Base-by-base conservation (phyloP, 2,797 vertebrate species). In the Macroramphosus scolopax region DNA sequence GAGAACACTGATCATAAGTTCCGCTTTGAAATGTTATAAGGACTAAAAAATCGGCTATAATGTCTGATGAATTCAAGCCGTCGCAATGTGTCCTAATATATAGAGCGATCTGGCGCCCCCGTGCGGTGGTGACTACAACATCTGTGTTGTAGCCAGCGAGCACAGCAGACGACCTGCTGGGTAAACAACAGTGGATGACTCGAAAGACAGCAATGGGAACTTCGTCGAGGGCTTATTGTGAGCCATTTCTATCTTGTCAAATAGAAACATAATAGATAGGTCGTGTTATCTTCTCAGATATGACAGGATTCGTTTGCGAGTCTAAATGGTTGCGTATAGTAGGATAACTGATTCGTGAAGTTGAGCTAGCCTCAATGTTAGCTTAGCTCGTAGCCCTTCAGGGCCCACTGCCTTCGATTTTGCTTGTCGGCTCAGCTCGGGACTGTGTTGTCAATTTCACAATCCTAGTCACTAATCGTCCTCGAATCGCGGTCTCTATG, bases 121-220 rank as follows among this genome's bases (percentile, higher is more conserved):
- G 0, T 37, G 38, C 13, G 85, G 68, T 26, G 4, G 3, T 3
- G 3, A 20, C 8, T 3, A 20, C 1, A 48, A 43, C 17, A 18
- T 2, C 46, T 1, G 31, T 37, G 39, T 63, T 59, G 63, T 60
- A 60, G 51, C 77, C 75, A 79, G 64, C 53, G 65, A 62, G 46
- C 38, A 22, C 6, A 70, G 50, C 45, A 74, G 79, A 70, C 77
- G 80, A 86, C 63, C 80, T 71, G 79, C 87, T 80, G 80, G 75
- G 82, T 88, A 89, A 87, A 88, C 86, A 86, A 87, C 83, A 86
- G 86, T 81, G 75, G 79, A 84, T 84, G 54, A 81, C 80, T 83
- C 84, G 77, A 44, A 70, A 75, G 77, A 83, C 87, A 87, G 89
- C 81, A 88, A 91, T 90, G 91, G 88, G 79, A 82, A 87, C 83